phyloP scores from a whole-genome alignment of 2,797 vertebrate genomes.

The Pangasius sanitwongsei region DNA sequence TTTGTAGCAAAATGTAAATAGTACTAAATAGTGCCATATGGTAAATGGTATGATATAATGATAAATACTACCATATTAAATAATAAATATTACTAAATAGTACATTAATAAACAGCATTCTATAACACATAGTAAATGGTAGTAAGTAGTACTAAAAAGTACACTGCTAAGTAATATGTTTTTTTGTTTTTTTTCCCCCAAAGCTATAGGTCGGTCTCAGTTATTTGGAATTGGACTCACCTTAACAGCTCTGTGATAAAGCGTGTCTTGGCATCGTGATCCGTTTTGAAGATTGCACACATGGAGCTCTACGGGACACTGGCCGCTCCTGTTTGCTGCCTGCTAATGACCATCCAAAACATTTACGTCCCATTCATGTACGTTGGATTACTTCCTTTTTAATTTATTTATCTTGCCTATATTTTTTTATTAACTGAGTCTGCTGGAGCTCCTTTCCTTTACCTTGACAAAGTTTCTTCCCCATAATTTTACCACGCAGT shows the following conservation, averaged over 20 bases:
- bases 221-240: conserved; percentile 57
- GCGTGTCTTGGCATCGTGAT: conserved; percentile 73
- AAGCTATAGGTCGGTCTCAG: background rate
- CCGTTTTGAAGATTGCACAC: conserved; percentile 77
- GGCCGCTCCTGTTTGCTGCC: background rate
- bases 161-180: background rate
- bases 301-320: conserved; percentile 61
- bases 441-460: conserved; percentile 13
- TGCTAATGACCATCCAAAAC: background rate
- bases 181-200: background rate
- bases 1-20: background rate
- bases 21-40: background rate
- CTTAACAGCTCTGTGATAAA: conserved; percentile 76
- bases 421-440: background rate
- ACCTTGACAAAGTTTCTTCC: conserved; percentile 5
- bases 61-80: background rate
- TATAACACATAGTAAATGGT: background rate
- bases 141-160: background rate
- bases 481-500: background rate
- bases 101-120: background rate
- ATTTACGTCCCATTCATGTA: background rate
- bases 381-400: background rate
- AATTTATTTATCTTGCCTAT: no score
- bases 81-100: background rate
- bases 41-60: no score